Evolutionary conservation across 2,797 vertebrate genomes (phyloP), one percentile per base, ranked within the genome.

Genomic region (Sebastes cheni): DNA sequence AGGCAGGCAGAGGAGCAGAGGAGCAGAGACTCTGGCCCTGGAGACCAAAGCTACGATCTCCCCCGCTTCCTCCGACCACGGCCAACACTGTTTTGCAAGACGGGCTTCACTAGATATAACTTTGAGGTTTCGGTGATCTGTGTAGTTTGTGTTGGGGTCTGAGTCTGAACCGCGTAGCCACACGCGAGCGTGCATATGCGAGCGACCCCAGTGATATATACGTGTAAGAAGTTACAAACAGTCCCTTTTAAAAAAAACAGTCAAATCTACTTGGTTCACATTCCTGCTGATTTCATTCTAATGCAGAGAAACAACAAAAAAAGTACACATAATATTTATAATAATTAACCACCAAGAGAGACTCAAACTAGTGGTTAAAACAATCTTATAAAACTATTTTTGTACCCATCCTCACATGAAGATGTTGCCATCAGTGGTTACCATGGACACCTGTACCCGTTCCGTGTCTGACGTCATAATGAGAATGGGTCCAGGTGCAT

Each of bases 11-110:
- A 13, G 34, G 11, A 34, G 32, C 32, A 34, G 32, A 34, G 32
- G 30, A 36, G 34, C 34, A 36, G 4, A 36, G 36, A 39, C 12
- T 39, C 36, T 5, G 12, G 36, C 4, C 12, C 36, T 13, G 36
- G 4, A 39, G 36, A 39, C 36, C 36, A 39, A 39, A 39, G 36
- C 36, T 39, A 39, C 12, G 1, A 1, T 39, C 36, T 39, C 36
- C 36, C 36, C 0, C 0, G 12, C 36, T 13, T 39, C 0, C 36
- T 39, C 36, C 36, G 36, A 39, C 0, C 36, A 13, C 0, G 12
- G 36, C 36, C 36, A 39, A 13, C 36, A 39, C 36, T 39, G 12
- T 39, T 39, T 39, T 39, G 36, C 36, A 39, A 39, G 12, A 39
- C 36, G 36, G 36, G 36, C 36, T 13, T 39, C 36, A 13, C 12